These are phyloP conservation scores for Benthosema pterotum DNA, from an alignment of 2,797 vertebrate species.

Conservation along the genomic window DNA sequence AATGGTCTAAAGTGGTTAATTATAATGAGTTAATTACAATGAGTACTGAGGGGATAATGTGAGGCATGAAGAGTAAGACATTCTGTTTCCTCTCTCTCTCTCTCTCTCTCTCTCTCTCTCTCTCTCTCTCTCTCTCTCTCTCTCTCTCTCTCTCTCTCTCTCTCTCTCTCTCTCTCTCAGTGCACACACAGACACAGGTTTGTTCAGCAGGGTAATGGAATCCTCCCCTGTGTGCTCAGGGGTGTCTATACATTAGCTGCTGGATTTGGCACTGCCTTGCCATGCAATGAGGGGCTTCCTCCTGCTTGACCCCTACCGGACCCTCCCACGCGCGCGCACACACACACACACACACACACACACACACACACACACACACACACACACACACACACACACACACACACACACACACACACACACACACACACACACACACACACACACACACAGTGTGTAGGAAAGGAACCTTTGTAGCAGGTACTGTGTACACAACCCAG, in stretches of 20 bases:
- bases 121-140: not conserved
- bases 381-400: too few species aligned
- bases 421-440: too few species aligned
- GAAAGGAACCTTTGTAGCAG: too few species aligned
- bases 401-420: too few species aligned
- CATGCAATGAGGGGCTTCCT: conserved; percentile 46
- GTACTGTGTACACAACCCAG: too few species aligned
- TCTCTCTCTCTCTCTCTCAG: conserved; percentile 32
- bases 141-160: not conserved
- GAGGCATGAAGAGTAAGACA: conserved; percentile 28
- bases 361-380: too few species aligned
- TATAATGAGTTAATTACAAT: too few species aligned
- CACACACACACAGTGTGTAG: too few species aligned
- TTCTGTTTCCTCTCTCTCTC: conserved; percentile 21
- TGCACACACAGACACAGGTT: conserved; percentile 61
- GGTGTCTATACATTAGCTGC: conserved; percentile 58
- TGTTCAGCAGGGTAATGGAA: conserved; percentile 47
- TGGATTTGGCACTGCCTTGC: conserved; percentile 50
- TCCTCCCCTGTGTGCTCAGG: conserved; percentile 27
- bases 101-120: conserved; percentile 24
- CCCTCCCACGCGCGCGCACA: not conserved
- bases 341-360: too few species aligned
- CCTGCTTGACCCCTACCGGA: conserved; percentile 20
- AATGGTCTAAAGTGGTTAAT: not conserved
- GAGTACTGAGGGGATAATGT: conserved; percentile 6